A percentile compares a stretch with the other conserved stretches of the same genome.
These are phyloP conservation scores for Columba janthina DNA, from an alignment of 2,113 vertebrate genomes.

Conservation along the genomic window DNA sequence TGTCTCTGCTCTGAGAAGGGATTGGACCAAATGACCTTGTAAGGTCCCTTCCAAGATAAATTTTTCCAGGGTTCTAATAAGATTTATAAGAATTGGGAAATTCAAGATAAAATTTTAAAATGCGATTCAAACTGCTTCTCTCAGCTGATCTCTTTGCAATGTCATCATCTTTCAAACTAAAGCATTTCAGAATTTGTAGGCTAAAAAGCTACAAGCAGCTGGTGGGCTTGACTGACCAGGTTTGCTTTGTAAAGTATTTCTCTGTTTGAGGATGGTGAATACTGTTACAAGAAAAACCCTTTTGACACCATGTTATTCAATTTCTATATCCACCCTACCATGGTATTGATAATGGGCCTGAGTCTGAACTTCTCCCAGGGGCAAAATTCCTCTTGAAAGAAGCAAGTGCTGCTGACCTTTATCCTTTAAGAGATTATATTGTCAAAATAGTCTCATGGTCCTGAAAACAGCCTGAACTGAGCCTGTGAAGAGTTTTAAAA, in stretches of 20 bases:
- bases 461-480: neutral
- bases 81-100: neutral
- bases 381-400: conserved; percentile 18
- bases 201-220: neutral
- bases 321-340: neutral
- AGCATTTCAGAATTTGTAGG: neutral
- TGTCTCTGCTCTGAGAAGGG: neutral
- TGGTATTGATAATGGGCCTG: neutral
- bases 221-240: neutral
- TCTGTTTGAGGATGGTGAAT: neutral
- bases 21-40: neutral
- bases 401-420: conserved; percentile 5
- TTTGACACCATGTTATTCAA: neutral
- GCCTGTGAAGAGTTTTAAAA: conserved; percentile 1
- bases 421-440: conserved; percentile 10
- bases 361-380: neutral
- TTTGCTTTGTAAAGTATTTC: neutral
- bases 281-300: neutral
- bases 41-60: neutral
- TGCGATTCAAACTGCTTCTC: neutral
- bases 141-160: neutral
- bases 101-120: neutral
- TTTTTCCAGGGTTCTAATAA: neutral
- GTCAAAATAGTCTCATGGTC: conserved; percentile 26
- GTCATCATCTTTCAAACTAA: neutral